Conservation (phyloP, 2,888 invertebrate species). For the Nycteola revayana region DNA sequence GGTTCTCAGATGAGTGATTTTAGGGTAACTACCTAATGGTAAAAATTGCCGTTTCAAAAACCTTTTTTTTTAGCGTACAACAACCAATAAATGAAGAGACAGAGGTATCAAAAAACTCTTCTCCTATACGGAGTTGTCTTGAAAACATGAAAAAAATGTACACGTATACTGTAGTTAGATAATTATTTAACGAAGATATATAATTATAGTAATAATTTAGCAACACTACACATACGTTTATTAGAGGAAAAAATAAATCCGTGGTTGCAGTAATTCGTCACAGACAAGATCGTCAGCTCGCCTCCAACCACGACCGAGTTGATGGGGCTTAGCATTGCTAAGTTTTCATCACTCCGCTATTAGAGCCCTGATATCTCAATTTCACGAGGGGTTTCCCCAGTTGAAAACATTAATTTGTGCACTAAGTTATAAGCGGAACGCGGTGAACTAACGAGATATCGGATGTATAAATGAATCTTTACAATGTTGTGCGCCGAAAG, state of each 20-base stretch:
- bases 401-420: constrained; percentile 58
- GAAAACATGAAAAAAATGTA: no score
- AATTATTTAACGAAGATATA: no score
- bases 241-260: constrained; percentile 27
- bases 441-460: constrained; percentile 22
- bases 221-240: no score
- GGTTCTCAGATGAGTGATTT: no score
- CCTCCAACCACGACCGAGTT: constrained; percentile 51
- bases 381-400: constrained; percentile 63
- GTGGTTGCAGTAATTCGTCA: constrained; percentile 14
- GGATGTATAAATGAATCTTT: constrained; percentile 12
- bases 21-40: no score
- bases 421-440: constrained; percentile 46
- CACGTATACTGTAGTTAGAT: no score
- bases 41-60: no score
- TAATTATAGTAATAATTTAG: no score
- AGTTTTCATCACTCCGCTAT: constrained; percentile 70
- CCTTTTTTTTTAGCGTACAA: no score
- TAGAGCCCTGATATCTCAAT: constrained; percentile 64
- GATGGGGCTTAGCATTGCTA: constrained; percentile 74
- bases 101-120: no score
- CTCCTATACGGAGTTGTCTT: no score
- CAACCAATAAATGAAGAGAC: no score
- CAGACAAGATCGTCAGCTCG: constrained; percentile 25
- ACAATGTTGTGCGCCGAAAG: constrained; percentile 28